phyloP scores from a whole-genome alignment of 2,888 invertebrate genomes.

The Venustoraphidia nigricollis region DNA sequence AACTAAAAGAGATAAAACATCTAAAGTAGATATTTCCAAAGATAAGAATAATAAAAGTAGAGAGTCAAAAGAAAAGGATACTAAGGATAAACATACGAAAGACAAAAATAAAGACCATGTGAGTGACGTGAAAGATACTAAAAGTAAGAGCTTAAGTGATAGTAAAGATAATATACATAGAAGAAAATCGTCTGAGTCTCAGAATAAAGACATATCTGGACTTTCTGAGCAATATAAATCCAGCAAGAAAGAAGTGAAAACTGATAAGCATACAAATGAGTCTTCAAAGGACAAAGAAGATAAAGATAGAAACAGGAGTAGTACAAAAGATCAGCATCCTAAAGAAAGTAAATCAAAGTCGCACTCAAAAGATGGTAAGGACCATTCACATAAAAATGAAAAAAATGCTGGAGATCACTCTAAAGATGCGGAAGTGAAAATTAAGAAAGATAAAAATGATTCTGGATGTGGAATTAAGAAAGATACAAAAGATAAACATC shows the following conservation, averaged over 20 bases:
- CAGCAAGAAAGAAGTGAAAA: neutral
- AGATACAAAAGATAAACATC: neutral
- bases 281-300: conserved; percentile 1
- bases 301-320: neutral
- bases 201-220: neutral
- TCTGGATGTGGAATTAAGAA: neutral
- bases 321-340: too few species aligned
- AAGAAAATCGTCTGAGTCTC: neutral
- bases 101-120: neutral
- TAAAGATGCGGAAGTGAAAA: conserved; percentile 1
- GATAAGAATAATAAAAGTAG: neutral
- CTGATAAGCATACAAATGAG: conserved; percentile 3
- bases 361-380: too few species aligned
- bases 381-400: neutral
- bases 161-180: neutral
- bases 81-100: neutral
- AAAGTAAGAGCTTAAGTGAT: neutral
- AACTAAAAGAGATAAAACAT: neutral
- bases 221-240: neutral
- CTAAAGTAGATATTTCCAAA: neutral
- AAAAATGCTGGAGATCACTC: neutral
- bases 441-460: conserved; percentile 4
- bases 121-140: neutral
- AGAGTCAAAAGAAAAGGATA: conserved; percentile 1
- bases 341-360: too few species aligned